Conservation (phyloP, 1,140 invertebrate species). For the Platorchestia sp. region DNA sequence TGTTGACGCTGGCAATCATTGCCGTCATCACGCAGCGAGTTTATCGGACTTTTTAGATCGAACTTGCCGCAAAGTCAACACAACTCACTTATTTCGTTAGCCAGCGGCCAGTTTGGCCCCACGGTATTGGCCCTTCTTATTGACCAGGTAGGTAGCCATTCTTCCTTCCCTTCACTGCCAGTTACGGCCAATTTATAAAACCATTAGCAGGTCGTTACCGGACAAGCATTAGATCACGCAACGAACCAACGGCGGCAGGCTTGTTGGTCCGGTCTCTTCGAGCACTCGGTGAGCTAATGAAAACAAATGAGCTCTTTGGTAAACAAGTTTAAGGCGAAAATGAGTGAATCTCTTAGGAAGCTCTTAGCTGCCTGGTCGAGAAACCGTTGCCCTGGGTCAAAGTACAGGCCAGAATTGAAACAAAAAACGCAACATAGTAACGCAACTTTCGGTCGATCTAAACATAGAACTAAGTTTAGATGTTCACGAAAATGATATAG, state of each 20-base stretch:
- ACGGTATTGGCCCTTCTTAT: slow-evolving; percentile 51
- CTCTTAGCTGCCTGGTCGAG: not conserved
- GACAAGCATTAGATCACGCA: slow-evolving; percentile 54
- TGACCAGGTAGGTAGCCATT: slow-evolving; percentile 46
- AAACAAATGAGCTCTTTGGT: slow-evolving; percentile 45
- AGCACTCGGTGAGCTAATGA: not conserved
- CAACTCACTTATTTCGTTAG: slow-evolving; percentile 51
- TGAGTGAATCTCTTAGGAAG: slow-evolving; percentile 14
- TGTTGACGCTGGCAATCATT: not conserved
- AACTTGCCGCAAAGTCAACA: not conserved
- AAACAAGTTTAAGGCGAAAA: slow-evolving; percentile 36
- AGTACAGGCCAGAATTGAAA: not conserved
- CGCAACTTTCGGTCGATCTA: not conserved
- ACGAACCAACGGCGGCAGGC: not conserved
- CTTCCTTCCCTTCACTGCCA: slow-evolving; percentile 45
- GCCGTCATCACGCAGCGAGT: not conserved
- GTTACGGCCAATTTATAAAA: slow-evolving; percentile 55
- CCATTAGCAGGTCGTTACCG: slow-evolving; percentile 52
- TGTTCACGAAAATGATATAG: not conserved
- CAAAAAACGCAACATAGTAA: not conserved
- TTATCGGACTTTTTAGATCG: not conserved
- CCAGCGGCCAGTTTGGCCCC: not conserved
- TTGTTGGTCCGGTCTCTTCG: slow-evolving; percentile 5
- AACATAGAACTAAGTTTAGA: not conserved
- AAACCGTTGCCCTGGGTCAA: not conserved